Conservation (phyloP, 23 tunicate genomes). For the Trididemnum nubilum region DNA sequence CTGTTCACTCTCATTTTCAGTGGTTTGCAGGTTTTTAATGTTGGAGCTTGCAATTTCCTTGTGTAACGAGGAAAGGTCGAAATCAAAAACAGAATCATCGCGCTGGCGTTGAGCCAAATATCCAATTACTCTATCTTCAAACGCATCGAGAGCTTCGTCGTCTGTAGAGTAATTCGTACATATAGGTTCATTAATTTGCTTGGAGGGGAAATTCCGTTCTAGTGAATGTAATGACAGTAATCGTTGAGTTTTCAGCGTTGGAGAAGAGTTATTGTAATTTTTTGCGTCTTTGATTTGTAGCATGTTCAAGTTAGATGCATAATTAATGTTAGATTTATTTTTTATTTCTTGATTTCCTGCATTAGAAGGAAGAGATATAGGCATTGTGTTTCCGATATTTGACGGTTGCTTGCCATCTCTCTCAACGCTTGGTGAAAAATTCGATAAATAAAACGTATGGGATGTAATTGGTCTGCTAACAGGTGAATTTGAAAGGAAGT, state of each 20-base stretch:
- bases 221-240: not conserved
- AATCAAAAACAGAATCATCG: conserved; percentile 44
- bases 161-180: not conserved
- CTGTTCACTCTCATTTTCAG: no score
- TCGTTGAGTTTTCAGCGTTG: not conserved
- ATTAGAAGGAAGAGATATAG: not conserved
- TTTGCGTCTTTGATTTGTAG: no score
- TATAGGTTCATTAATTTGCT: not conserved
- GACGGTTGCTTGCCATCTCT: not conserved
- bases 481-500: not conserved
- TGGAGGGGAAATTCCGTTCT: not conserved
- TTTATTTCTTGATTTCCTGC: not conserved
- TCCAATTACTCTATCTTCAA: conserved; percentile 18
- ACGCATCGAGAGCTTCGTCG: conserved; percentile 1
- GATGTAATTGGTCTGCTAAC: not conserved
- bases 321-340: not conserved
- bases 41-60: not conserved
- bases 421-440: not conserved
- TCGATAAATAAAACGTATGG: conserved; percentile 1
- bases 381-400: not conserved
- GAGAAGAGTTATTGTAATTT: not conserved
- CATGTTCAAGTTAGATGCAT: not conserved
- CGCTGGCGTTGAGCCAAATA: not conserved
- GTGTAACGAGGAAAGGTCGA: conserved; percentile 30
- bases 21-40: no score